Percentiles rank a stretch among this genome's conserved stretches.
These are phyloP conservation scores for Plectropomus leopardus DNA, from an alignment of 2,113 vertebrate species.

Conservation along the genomic window DNA sequence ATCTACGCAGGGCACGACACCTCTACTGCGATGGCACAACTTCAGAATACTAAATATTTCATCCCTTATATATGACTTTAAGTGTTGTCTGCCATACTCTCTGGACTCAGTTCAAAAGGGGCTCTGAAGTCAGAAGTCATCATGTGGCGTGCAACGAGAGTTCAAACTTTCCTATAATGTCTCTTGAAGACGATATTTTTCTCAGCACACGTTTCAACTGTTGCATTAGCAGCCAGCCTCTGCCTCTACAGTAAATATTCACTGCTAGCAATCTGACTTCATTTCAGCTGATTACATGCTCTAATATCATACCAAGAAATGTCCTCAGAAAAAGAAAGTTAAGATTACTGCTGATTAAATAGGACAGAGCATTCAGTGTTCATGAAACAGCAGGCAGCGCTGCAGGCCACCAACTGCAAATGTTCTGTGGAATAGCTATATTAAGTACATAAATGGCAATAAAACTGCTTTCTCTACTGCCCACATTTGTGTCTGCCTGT, in stretches of 20 bases:
- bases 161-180: conserved; percentile 18
- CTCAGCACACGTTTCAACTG: background rate
- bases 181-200: background rate
- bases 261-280: background rate
- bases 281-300: conserved; percentile 9
- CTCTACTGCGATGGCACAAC: conserved; percentile 32
- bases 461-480: background rate
- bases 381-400: conserved; percentile 37
- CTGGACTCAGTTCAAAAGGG: conserved; percentile 38
- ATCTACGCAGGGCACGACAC: conserved; percentile 41
- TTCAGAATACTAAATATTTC: conserved; percentile 64
- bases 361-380: conserved; percentile 1
- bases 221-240: conserved; percentile 3
- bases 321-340: background rate
- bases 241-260: background rate
- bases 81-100: conserved; percentile 16
- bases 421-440: background rate
- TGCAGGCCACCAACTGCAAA: conserved; percentile 10
- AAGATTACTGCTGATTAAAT: background rate
- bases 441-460: background rate
- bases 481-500: background rate
- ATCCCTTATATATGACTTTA: conserved; percentile 45
- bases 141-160: conserved; percentile 17
- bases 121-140: conserved; percentile 47
- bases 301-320: background rate